phyloP scores from a whole-genome alignment of 2,797 vertebrate species.

The Hippocampus kuda region DNA sequence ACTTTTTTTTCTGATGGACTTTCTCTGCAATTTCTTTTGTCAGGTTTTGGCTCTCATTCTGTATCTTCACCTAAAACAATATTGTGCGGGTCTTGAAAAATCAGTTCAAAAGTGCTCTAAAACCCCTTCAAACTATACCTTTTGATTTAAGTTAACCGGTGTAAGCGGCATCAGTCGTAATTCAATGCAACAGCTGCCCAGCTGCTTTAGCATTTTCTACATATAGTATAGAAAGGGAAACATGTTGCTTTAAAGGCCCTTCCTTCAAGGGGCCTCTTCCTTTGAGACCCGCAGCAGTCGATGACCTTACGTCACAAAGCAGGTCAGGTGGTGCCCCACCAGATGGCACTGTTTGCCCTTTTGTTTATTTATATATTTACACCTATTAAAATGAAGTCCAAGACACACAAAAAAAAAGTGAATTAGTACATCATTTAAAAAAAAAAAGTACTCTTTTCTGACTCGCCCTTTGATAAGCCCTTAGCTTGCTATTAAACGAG shows the following conservation, averaged over 20 bases:
- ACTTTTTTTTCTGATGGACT: too few relatives aligned
- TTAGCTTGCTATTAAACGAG: too few relatives aligned
- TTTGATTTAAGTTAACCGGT: too few relatives aligned
- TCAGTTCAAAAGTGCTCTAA: too few relatives aligned
- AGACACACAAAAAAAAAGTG: neutral
- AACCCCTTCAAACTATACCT: too few relatives aligned
- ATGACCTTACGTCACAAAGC: neutral
- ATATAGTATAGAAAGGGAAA: too few relatives aligned
- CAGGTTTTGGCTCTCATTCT: constrained; percentile 25
- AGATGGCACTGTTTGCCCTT: neutral
- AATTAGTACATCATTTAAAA: neutral
- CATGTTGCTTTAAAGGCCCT: neutral
- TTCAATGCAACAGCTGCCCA: too few relatives aligned
- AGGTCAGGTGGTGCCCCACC: neutral
- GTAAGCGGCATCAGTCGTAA: too few relatives aligned
- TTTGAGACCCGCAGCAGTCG: constrained; percentile 4
- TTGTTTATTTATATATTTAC: neutral
- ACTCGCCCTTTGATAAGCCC: too few relatives aligned
- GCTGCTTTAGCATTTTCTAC: too few relatives aligned
- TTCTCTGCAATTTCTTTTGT: constrained; percentile 2
- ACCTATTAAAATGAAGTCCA: too few relatives aligned
- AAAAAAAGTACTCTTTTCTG: neutral
- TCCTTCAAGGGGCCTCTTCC: constrained; percentile 1
- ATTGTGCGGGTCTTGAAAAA: too few relatives aligned
- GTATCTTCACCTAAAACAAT: neutral